phyloP scores from a whole-genome alignment of 2,113 vertebrate genomes.

The Pygoscelis adeliae region DNA sequence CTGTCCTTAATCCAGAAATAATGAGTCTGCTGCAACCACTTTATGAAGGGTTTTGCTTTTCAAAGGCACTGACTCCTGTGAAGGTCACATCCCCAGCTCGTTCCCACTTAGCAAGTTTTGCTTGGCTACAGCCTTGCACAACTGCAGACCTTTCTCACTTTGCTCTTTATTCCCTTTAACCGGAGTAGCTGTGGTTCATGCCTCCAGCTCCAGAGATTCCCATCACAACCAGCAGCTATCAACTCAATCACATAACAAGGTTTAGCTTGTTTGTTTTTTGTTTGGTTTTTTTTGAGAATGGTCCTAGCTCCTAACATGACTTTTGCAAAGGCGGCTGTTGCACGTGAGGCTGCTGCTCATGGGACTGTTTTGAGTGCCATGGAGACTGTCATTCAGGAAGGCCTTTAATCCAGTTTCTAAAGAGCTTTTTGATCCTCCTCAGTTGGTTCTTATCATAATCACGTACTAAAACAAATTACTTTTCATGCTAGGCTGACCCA shows the following conservation, averaged over 20 bases:
- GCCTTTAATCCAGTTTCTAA: not conserved
- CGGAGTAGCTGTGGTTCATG: not conserved
- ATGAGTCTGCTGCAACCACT: slow-evolving; percentile 5
- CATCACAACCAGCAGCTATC: not conserved
- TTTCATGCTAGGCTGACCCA: slow-evolving; percentile 2
- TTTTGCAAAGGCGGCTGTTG: not conserved
- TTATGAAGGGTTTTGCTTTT: not conserved
- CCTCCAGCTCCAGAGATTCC: not conserved
- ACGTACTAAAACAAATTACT: slow-evolving; percentile 9
- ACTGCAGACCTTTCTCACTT: not conserved
- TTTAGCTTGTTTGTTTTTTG: not conserved
- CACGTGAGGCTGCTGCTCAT: not conserved
- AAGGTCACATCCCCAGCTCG: not conserved
- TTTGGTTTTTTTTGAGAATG: not conserved
- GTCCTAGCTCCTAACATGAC: not conserved
- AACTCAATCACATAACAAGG: not conserved
- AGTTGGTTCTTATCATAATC: not conserved
- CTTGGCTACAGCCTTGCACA: not conserved
- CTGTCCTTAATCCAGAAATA: slow-evolving; percentile 52
- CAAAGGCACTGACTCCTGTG: not conserved
- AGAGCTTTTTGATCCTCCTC: not conserved
- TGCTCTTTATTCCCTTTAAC: not conserved
- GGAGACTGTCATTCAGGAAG: not conserved
- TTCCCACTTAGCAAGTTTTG: not conserved
- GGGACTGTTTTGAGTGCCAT: not conserved